Base-by-base conservation (phyloP, 2,113 vertebrate genomes). In the Myrmophylax atrothorax region DNA sequence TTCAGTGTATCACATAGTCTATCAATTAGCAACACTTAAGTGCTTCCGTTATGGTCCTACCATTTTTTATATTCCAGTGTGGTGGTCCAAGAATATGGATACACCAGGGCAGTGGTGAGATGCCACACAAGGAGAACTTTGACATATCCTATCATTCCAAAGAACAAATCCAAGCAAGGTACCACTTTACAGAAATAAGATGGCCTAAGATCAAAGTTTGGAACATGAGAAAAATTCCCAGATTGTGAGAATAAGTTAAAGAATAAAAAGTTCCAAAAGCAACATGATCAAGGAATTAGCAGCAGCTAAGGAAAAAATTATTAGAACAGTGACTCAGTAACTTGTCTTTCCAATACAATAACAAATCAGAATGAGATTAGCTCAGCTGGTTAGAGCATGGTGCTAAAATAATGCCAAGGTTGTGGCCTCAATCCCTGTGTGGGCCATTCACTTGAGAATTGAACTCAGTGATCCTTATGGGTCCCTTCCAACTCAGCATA, bases 231-330 rank as follows among this genome's bases (percentile, higher is more conserved):
- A 86, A 13, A 7, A 63, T 42, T 90, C 81, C 53, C 60, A 72
- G 67, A 44, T 60, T 94, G 52, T 44, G n/a, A 72, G 40, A 87
- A 68, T 29, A 90, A 86, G 81, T 3, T 56, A 40, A 92, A 86
- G 47, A 81, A 78, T 18, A 90, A 81, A 86, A 80, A 60, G 29
- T 81, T 93, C 64, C 69, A 79, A 84, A 87, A 81, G 49, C 26
- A 89, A 64, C 7, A 37, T 16, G 17, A 81, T 72, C 47, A 89
- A 82, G 56, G 33, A 87, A 84, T 81, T 84, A 89, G 49, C 77
- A 92, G 55, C 38, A 84, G 47, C 64, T 77, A 88, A 78, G 35
- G 47, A 84, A 91, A 92, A 90, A 82, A 74, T 6, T 23, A 74
- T 37, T 78, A 72, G 46, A 94, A 49, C 20, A 49, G 40, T 42